A percentile compares a stretch with the other conserved stretches of the same genome.
These are phyloP conservation scores for Corythoichthys haematopterus DNA, from an alignment of 2,113 vertebrate genomes.

Conservation along the genomic window DNA sequence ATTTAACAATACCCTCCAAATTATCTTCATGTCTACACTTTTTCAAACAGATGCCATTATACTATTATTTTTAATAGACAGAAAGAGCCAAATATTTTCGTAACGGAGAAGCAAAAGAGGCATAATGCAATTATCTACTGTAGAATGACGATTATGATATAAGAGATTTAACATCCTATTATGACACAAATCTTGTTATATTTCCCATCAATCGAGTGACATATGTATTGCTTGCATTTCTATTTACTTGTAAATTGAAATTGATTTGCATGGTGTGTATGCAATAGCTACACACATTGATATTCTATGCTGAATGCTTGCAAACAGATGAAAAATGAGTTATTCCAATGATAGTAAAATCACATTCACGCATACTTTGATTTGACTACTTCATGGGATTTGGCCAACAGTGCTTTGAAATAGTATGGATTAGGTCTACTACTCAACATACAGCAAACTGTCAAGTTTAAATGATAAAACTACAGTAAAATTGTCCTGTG, in stretches of 20 bases:
- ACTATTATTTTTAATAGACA: not conserved
- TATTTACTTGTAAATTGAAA: slow-evolving; percentile 28
- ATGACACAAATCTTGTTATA: slow-evolving; percentile 19
- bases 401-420: slow-evolving; percentile 56
- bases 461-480: slow-evolving; percentile 69
- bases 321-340: slow-evolving; percentile 46
- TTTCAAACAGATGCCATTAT: not conserved
- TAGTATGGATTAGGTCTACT: slow-evolving; percentile 60
- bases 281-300: slow-evolving; percentile 48
- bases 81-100: not conserved
- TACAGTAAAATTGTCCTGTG: slow-evolving; percentile 61
- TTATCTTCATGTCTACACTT: not conserved
- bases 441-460: slow-evolving; percentile 58
- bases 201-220: slow-evolving; percentile 19
- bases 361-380: slow-evolving; percentile 47
- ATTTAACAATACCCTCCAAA: not conserved
- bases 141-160: not conserved
- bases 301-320: slow-evolving; percentile 39
- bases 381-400: slow-evolving; percentile 56
- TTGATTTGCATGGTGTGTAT: slow-evolving; percentile 39
- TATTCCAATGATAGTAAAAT: slow-evolving; percentile 53
- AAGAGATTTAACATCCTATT: slow-evolving; percentile 15
- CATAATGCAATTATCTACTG: not conserved
- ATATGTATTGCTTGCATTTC: slow-evolving; percentile 26
- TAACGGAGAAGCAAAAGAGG: not conserved